These are phyloP conservation scores for Mystacornis crossleyi DNA, from an alignment of 2,113 vertebrate species.

Conservation along the genomic window DNA sequence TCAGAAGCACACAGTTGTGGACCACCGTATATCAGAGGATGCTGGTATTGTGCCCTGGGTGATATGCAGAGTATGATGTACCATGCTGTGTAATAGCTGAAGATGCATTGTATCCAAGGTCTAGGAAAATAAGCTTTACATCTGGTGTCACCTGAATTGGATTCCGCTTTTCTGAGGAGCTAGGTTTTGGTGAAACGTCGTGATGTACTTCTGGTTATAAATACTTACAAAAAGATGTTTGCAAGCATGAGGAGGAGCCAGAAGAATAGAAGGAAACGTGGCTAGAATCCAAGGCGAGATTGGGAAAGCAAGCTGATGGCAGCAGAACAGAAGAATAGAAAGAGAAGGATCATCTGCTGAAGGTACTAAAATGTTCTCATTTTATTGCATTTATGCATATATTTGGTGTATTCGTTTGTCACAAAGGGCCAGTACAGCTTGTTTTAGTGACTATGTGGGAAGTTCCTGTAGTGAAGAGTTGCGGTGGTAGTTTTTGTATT, in stretches of 20 bases:
- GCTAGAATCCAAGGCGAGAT: background rate
- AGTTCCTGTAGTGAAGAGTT: background rate
- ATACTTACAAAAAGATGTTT: constrained; percentile 27
- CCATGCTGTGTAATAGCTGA: background rate
- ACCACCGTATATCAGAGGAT: background rate
- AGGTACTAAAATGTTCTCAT: constrained; percentile 26
- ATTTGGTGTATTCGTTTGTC: background rate
- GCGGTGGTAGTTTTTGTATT: background rate
- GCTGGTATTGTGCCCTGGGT: background rate
- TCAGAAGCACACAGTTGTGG: background rate
- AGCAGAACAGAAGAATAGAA: constrained; percentile 26
- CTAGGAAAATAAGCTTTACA: constrained; percentile 1
- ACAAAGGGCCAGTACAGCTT: background rate
- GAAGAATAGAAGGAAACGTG: constrained; percentile 21
- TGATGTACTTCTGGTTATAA: constrained; percentile 10
- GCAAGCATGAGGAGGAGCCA: constrained; percentile 8
- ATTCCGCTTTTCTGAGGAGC: background rate
- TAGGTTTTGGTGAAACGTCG: background rate
- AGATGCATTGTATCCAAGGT: constrained; percentile 7
- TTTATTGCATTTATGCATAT: background rate
- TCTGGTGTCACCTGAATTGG: background rate
- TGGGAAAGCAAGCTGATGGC: constrained; percentile 9
- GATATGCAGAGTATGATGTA: background rate
- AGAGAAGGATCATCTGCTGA: background rate
- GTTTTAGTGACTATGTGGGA: background rate